Percentiles rank a stretch among this genome's conserved stretches.
phyloP scores from a whole-genome alignment of 37 sponge, comb jelly and placozoan species.

The Spongia lamella region DNA sequence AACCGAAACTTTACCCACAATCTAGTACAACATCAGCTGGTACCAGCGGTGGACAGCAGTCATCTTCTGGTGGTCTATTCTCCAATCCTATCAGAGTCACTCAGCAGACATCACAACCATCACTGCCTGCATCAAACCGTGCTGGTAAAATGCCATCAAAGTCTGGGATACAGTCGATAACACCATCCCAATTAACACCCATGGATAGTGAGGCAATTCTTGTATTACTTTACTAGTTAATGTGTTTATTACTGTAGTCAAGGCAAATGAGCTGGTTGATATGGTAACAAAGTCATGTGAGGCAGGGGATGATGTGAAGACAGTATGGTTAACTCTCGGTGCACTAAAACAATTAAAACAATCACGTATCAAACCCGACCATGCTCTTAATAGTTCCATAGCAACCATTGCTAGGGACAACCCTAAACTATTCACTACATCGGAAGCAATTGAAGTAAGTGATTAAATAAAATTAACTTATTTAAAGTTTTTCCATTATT shows the following conservation, averaged over 20 bases:
- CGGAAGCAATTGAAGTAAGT: slow-evolving; percentile 50
- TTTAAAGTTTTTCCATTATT: neutral
- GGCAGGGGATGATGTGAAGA: slow-evolving; percentile 22
- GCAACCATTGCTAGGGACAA: slow-evolving; percentile 17
- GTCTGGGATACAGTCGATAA: too few relatives aligned
- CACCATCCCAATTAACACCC: too few relatives aligned
- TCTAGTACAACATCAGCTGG: too few relatives aligned
- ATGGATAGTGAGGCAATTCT: too few relatives aligned
- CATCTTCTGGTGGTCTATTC: slow-evolving; percentile 44
- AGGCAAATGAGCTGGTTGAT: slow-evolving; percentile 50
- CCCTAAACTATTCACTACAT: slow-evolving; percentile 38
- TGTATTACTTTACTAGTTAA: too few relatives aligned
- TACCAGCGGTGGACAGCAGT: too few relatives aligned
- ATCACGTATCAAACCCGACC: slow-evolving; percentile 69
- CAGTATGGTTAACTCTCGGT: slow-evolving; percentile 30
- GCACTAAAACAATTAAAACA: slow-evolving; percentile 64
- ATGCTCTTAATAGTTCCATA: slow-evolving; percentile 50
- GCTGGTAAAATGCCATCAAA: too few relatives aligned
- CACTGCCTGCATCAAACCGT: neutral
- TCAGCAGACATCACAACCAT: neutral
- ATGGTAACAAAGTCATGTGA: slow-evolving; percentile 32
- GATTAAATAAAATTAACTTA: neutral
- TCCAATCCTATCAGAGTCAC: slow-evolving; percentile 66
- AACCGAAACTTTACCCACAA: too few relatives aligned
- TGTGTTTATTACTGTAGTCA: slow-evolving; percentile 28